These are phyloP conservation scores for Lutjanus argentimaculatus DNA, from an alignment of 2,797 vertebrate species.

Conservation along the genomic window DNA sequence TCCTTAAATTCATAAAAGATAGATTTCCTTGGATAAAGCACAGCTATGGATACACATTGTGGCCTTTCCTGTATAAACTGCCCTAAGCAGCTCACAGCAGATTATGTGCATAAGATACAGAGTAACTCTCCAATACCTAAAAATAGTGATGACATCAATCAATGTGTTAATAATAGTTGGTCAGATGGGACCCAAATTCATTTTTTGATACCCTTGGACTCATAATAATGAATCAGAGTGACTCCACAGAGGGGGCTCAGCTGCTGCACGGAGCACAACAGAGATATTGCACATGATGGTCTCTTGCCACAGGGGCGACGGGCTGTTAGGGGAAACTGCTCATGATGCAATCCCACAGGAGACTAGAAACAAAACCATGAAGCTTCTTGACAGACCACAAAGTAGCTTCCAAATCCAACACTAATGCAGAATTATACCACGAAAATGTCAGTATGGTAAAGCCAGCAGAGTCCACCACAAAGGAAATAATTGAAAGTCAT, in stretches of 20 bases:
- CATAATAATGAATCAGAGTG: slow-evolving; percentile 49
- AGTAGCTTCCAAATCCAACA: slow-evolving; percentile 48
- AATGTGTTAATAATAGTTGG: slow-evolving; percentile 63
- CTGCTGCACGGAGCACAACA: slow-evolving; percentile 64
- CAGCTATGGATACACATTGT: background rate
- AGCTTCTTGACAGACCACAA: slow-evolving; percentile 50
- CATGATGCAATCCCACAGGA: slow-evolving; percentile 68
- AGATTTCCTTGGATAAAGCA: background rate
- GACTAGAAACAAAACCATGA: slow-evolving; percentile 47
- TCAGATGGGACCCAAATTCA: slow-evolving; percentile 62
- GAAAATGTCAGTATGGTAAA: slow-evolving; percentile 30
- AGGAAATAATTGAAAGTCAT: slow-evolving; percentile 21
- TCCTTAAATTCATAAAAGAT: background rate
- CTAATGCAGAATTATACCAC: slow-evolving; percentile 25
- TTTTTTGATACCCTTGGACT: slow-evolving; percentile 52
- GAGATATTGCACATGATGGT: slow-evolving; percentile 67
- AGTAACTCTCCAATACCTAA: slow-evolving; percentile 26
- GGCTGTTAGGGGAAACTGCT: slow-evolving; percentile 58
- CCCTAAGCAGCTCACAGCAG: background rate
- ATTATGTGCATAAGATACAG: background rate
- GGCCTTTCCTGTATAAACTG: background rate
- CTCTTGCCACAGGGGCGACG: slow-evolving; percentile 53
- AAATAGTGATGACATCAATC: slow-evolving; percentile 64
- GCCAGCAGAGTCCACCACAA: slow-evolving; percentile 14
- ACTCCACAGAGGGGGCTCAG: slow-evolving; percentile 64